Evolutionary conservation across 2,797 vertebrate species (phyloP).

Genomic region (Sphaeramia orbicularis): DNA sequence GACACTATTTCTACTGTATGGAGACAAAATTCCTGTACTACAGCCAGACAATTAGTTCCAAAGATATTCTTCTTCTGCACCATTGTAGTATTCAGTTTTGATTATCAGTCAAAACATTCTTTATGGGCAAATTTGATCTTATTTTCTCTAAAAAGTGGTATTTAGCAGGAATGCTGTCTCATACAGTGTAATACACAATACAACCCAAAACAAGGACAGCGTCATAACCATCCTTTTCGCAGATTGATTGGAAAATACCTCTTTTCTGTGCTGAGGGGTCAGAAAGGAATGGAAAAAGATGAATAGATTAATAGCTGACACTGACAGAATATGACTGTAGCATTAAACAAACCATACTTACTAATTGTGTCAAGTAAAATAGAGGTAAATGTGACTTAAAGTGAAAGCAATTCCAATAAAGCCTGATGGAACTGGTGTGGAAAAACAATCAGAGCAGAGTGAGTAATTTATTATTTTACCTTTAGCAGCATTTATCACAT

Average conservation of each 20-base stretch:
- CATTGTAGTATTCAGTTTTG: background rate
- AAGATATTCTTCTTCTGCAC: slow-evolving; percentile 21
- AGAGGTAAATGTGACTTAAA: slow-evolving; percentile 3
- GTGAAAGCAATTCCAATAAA: background rate
- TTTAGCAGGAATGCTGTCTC: slow-evolving; percentile 83
- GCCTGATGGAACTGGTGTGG: slow-evolving; percentile 7
- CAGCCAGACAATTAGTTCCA: slow-evolving; percentile 64
- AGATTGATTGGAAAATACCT: slow-evolving; percentile 87
- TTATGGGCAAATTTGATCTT: slow-evolving; percentile 4
- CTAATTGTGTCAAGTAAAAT: slow-evolving; percentile 1
- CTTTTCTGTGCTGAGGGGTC: slow-evolving; percentile 94
- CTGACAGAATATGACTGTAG: background rate
- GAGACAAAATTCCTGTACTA: slow-evolving; percentile 85
- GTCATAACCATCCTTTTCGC: slow-evolving; percentile 58
- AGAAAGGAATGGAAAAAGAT: slow-evolving; percentile 84
- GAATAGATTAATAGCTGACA: slow-evolving; percentile 53
- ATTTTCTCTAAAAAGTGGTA: slow-evolving; percentile 7
- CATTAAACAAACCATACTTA: background rate
- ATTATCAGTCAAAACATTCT: slow-evolving; percentile 2
- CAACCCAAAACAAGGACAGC: slow-evolving; percentile 76
- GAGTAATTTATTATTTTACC: background rate
- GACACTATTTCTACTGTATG: slow-evolving; percentile 77
- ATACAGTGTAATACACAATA: slow-evolving; percentile 86
- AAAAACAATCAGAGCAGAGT: slow-evolving; percentile 9
- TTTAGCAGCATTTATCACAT: too few relatives aligned